phyloP scores from a whole-genome alignment of 2,888 invertebrate genomes.

The Syritta pipiens region DNA sequence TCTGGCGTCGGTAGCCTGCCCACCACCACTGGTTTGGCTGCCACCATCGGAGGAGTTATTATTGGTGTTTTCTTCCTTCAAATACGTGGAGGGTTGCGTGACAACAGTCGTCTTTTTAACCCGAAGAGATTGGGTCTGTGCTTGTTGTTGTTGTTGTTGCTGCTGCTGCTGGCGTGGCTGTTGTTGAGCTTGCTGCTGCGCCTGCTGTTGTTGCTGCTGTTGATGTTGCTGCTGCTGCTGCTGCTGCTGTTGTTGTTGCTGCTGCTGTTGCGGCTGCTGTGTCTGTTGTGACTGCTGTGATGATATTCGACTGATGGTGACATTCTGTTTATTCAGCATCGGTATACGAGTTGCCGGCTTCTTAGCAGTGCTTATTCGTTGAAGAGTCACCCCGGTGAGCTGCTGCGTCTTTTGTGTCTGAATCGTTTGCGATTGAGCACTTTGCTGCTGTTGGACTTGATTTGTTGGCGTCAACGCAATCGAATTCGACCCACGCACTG shows the following conservation, averaged over 20 bases:
- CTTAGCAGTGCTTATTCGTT: conserved; percentile 69
- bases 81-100: not conserved
- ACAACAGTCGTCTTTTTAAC: conserved; percentile 27
- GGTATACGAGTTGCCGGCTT: conserved; percentile 71
- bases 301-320: conserved; percentile 76
- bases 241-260: conserved; percentile 16
- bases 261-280: conserved; percentile 31
- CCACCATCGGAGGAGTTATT: conserved; percentile 34
- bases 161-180: conserved; percentile 37
- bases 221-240: conserved; percentile 73
- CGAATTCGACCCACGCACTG: conserved; percentile 69
- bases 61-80: conserved; percentile 33
- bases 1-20: conserved; percentile 44
- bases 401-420: conserved; percentile 66
- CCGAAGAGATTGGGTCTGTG: conserved; percentile 35
- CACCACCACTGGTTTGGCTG: conserved; percentile 42
- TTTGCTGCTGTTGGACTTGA: conserved; percentile 73
- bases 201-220: conserved; percentile 70
- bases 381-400: conserved; percentile 72
- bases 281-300: conserved; percentile 41
- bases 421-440: conserved; percentile 70
- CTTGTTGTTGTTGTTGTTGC: conserved; percentile 28
- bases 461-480: conserved; percentile 72
- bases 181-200: conserved; percentile 59
- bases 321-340: conserved; percentile 76